Percentiles rank a stretch among this genome's conserved stretches.
These are phyloP conservation scores for Oreohelix idahoensis DNA, from an alignment of 1,140 invertebrate species.

Conservation along the genomic window DNA sequence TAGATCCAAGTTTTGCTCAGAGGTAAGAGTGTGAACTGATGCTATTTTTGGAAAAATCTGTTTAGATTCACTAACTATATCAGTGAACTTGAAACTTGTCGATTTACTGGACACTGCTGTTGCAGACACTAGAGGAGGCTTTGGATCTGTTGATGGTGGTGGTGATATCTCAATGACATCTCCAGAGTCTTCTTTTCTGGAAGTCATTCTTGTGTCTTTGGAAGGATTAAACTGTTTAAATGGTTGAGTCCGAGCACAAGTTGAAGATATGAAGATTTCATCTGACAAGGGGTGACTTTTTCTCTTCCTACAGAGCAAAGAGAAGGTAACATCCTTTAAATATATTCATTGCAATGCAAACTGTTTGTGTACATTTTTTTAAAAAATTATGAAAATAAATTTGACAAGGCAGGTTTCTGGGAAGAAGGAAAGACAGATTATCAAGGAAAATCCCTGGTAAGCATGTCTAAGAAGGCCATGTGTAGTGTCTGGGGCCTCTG, in stretches of 20 bases:
- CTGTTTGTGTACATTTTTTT: no score
- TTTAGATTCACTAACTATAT: no score
- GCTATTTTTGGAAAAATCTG: neutral
- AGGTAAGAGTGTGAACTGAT: neutral
- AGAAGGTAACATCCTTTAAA: no score
- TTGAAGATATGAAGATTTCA: slow-evolving; percentile 36
- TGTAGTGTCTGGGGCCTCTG: no score
- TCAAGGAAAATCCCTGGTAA: no score
- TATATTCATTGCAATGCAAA: no score
- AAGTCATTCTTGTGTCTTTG: neutral
- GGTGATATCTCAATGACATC: slow-evolving; percentile 7
- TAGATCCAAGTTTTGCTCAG: neutral
- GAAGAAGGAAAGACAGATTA: no score
- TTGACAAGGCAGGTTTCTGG: no score
- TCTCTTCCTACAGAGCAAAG: slow-evolving; percentile 28
- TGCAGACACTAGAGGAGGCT: neutral
- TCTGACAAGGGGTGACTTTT: slow-evolving; percentile 36
- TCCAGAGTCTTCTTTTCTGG: neutral
- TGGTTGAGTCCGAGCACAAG: slow-evolving; percentile 33
- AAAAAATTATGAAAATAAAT: no score
- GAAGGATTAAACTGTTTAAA: slow-evolving; percentile 6
- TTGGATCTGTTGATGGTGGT: neutral
- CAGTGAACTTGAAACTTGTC: neutral
- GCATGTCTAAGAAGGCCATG: no score
- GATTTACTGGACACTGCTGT: neutral